A percentile compares a stretch with the other conserved stretches of the same genome.
phyloP scores from a whole-genome alignment of 2,797 vertebrate species.

The Sebastes umbrosus region DNA sequence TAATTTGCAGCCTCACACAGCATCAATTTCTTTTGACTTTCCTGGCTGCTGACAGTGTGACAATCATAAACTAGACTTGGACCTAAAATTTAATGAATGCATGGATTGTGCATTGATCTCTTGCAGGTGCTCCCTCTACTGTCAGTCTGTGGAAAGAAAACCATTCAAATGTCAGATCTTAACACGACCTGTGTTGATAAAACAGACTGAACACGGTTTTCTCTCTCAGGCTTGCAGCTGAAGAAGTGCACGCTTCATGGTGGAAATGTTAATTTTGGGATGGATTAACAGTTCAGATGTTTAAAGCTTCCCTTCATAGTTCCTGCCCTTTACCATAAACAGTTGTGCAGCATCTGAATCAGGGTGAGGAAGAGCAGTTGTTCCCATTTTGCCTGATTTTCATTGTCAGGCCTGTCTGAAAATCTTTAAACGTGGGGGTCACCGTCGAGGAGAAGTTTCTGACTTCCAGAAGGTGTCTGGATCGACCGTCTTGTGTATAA shows the following conservation, averaged over 20 bases:
- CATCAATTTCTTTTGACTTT: neutral
- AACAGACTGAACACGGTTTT: neutral
- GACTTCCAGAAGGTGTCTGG: constrained; percentile 20
- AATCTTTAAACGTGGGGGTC: neutral
- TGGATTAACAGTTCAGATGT: neutral
- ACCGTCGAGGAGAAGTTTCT: neutral
- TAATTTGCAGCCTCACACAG: neutral
- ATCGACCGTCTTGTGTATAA: constrained; percentile 60
- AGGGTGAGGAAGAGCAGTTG: neutral
- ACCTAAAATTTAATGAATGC: constrained; percentile 11
- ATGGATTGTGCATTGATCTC: neutral
- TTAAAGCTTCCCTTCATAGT: neutral
- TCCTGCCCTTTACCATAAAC: neutral
- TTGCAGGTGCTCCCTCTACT: neutral
- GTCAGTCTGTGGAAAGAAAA: neutral
- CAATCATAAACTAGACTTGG: constrained; percentile 41
- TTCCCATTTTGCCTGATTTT: neutral
- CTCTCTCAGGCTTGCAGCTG: neutral
- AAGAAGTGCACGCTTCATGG: neutral
- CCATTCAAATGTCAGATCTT: neutral
- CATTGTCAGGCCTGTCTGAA: neutral
- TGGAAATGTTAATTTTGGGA: neutral
- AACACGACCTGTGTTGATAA: neutral
- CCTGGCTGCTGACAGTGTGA: constrained; percentile 24
- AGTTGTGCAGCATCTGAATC: neutral